Base-by-base conservation (phyloP, 2,888 invertebrate genomes). In the Eilema griseolum region DNA sequence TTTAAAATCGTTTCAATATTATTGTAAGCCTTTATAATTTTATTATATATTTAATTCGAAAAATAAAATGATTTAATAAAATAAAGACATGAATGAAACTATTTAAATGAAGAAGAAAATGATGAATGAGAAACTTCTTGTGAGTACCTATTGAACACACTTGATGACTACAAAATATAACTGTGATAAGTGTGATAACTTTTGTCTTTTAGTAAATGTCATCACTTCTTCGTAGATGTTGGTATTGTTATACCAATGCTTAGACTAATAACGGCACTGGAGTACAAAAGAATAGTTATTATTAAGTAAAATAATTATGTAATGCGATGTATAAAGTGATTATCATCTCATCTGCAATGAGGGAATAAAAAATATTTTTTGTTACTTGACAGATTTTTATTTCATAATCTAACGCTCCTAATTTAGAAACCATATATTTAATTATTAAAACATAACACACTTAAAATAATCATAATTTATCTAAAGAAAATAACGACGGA, bases 281-380 rank as follows among this genome's bases (percentile, higher is more conserved):
- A 94, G 94, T 95, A 95, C 94, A 95, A 94, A 94, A 88, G 84
- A 85, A 87, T 88, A 84, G 87, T 74, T 83, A 79, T 80, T 82
- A 84, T 82, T 84, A 41, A 59, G 79, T 87, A 85, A 79, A 66
- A 33, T 80, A 75, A 80, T 80, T 79, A 83, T 83, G 80, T 85
- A 76, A 80, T 81, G 74, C 80, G 80, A 77, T 77, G 75, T 84
- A 79, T 84, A 82, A 83, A 88, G 86, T 88, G 88, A 88, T 87
- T 89, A 88, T 87, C 82, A 86, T 76, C 76, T 70, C 73, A 69
- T 73, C 90, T 84, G 83, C 81, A 85, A 87, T 83, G 84, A 87
- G 92, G 90, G 93, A 93, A 92, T 90, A 88, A 87, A 89, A 89
- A 86, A 63, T 94, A 93, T 93, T 92, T 92, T 94, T 92, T 92